Conservation (phyloP, 1,140 invertebrate species). For the Leptinotarsa undecemlineata region DNA sequence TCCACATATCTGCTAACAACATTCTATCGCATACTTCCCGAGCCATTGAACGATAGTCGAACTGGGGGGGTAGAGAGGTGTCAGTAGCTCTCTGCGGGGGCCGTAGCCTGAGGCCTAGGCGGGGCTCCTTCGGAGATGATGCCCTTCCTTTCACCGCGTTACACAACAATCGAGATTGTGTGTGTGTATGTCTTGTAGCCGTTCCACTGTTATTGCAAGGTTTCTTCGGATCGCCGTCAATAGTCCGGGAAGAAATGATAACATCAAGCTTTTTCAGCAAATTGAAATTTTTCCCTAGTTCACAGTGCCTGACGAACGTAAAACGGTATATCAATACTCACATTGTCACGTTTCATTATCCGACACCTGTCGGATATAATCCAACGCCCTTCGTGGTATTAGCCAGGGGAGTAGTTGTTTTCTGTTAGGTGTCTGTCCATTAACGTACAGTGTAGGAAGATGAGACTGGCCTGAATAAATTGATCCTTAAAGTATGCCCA, state of each 20-base stretch:
- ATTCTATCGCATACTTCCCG: constrained; percentile 16
- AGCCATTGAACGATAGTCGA: constrained; percentile 11
- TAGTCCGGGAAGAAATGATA: constrained; percentile 21
- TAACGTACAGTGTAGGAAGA: no score
- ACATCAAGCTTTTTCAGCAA: background rate
- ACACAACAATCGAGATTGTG: constrained; percentile 41
- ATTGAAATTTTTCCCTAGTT: no score
- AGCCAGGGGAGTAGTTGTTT: no score
- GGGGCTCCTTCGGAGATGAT: constrained; percentile 45
- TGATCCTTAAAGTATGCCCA: no score
- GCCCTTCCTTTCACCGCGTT: constrained; percentile 48
- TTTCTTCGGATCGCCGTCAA: constrained; percentile 23
- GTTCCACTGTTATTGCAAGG: constrained; percentile 31
- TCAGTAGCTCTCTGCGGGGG: constrained; percentile 41
- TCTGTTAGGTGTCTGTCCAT: no score
- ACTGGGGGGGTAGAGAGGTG: background rate
- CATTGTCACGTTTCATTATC: no score
- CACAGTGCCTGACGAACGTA: no score
- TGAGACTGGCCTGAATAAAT: no score
- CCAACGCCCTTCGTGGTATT: no score
- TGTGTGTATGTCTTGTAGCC: constrained; percentile 22
- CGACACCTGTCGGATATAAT: no score
- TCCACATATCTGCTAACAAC: constrained; percentile 16
- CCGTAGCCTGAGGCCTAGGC: constrained; percentile 40
- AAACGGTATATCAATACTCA: no score